Conservation (phyloP, 2,888 invertebrate species). For the Ptychoptera contaminata region DNA sequence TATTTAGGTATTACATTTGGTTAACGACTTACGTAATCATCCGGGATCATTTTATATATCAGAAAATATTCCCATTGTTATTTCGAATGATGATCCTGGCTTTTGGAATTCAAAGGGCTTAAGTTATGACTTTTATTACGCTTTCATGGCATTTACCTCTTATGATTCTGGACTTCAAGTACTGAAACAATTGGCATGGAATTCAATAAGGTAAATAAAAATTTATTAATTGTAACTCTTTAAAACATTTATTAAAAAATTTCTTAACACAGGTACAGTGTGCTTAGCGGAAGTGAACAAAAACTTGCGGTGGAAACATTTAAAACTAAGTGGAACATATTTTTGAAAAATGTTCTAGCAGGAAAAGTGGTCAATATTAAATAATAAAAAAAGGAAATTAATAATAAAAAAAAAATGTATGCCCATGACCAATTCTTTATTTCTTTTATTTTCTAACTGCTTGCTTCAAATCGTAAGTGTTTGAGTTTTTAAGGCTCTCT, state of each 20-base stretch:
- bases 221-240: neutral
- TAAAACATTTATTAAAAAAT: neutral
- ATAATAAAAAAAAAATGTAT: too few species aligned
- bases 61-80: constrained; percentile 40
- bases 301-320: constrained; percentile 16
- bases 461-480: neutral
- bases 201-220: constrained; percentile 36
- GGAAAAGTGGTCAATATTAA: constrained; percentile 10
- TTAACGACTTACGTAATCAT: constrained; percentile 46
- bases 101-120: constrained; percentile 43
- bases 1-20: constrained; percentile 28
- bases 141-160: constrained; percentile 47
- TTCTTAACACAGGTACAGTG: constrained; percentile 17
- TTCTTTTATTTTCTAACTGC: too few species aligned
- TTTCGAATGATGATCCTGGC: constrained; percentile 48
- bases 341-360: constrained; percentile 20
- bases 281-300: constrained; percentile 17
- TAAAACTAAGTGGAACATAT: constrained; percentile 20
- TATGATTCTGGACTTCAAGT: constrained; percentile 38
- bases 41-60: constrained; percentile 39
- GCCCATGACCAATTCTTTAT: too few species aligned
- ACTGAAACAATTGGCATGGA: constrained; percentile 44
- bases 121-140: constrained; percentile 50
- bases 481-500: neutral
- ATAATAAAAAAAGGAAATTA: too few species aligned